Conservation (phyloP, 1,140 invertebrate genomes). For the Drosophila kohkoa region DNA sequence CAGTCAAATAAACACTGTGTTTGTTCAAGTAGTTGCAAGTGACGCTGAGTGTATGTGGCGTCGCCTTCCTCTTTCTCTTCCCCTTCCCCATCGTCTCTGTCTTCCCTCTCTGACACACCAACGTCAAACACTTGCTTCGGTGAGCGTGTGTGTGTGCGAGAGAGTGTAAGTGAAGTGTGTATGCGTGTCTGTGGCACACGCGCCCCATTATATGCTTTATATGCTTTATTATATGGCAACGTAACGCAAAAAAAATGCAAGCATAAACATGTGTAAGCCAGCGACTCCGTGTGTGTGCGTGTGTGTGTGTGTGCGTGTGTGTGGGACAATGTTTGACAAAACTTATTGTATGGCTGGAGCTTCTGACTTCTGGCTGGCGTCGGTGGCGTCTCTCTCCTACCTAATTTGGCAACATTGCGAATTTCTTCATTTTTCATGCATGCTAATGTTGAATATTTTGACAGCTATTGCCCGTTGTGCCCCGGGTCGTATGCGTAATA, state of each 20-base stretch:
- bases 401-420: slow-evolving; percentile 71
- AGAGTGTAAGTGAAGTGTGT: slow-evolving; percentile 46
- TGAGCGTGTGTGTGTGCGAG: slow-evolving; percentile 5
- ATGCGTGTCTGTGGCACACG: slow-evolving; percentile 64
- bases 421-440: slow-evolving; percentile 79
- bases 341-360: slow-evolving; percentile 37
- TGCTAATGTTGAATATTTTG: slow-evolving; percentile 77
- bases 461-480: slow-evolving; percentile 50
- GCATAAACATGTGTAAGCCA: slow-evolving; percentile 57
- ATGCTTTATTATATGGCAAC: slow-evolving; percentile 65
- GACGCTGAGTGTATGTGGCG: slow-evolving; percentile 50
- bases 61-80: background rate
- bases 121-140: background rate
- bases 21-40: slow-evolving; percentile 63
- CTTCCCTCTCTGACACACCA: background rate
- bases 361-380: background rate
- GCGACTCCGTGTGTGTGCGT: slow-evolving; percentile 18
- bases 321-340: slow-evolving; percentile 44
- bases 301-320: slow-evolving; percentile 9
- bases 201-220: slow-evolving; percentile 63
- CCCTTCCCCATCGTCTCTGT: background rate
- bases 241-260: slow-evolving; percentile 20
- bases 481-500: slow-evolving; percentile 16
- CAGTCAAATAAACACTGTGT: slow-evolving; percentile 61
- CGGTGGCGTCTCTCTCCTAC: slow-evolving; percentile 33